These are phyloP conservation scores for Rhodinocichla rosea DNA, from an alignment of 2,113 vertebrate species.

Conservation along the genomic window DNA sequence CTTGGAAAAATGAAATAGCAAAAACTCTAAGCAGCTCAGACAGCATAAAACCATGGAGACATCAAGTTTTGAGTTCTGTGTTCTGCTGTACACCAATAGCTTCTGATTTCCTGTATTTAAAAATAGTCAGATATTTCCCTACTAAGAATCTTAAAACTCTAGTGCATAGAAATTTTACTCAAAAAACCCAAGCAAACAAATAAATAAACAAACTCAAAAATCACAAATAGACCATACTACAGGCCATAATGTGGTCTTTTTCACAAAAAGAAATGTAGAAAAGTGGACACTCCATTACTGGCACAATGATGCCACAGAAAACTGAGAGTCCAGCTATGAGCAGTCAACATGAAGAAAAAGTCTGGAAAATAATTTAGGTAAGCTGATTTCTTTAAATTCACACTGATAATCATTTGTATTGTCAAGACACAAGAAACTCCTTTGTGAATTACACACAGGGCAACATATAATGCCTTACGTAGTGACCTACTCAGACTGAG, in stretches of 20 bases:
- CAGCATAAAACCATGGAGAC: background rate
- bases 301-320: background rate
- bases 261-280: background rate
- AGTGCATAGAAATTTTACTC: background rate
- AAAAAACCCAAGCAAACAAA: background rate
- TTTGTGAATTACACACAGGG: background rate
- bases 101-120: background rate
- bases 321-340: background rate
- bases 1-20: background rate
- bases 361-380: background rate
- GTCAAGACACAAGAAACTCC: background rate
- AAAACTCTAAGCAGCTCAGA: background rate
- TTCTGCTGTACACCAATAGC: background rate
- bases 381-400: background rate
- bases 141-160: background rate
- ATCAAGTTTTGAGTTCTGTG: background rate
- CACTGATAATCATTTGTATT: background rate
- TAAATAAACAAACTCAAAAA: background rate
- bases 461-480: background rate
- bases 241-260: background rate
- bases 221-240: background rate
- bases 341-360: background rate
- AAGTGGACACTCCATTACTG: background rate
- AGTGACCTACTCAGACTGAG: background rate
- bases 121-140: background rate